Base-by-base conservation (phyloP, 1,140 invertebrate genomes). In the Glomeris maerens region DNA sequence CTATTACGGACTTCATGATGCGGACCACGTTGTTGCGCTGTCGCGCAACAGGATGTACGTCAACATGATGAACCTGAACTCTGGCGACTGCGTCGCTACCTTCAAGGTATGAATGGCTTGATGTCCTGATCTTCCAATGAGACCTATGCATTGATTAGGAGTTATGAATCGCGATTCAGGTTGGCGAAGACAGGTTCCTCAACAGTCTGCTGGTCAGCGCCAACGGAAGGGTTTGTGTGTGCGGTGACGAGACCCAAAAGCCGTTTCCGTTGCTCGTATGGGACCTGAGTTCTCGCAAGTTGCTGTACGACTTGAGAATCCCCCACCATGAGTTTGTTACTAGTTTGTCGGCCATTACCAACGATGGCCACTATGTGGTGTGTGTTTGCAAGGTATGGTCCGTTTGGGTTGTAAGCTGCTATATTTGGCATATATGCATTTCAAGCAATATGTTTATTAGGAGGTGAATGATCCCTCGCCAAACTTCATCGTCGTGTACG, bases 211-310 rank as follows among this genome's bases (percentile, higher is more conserved):
- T 90, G 22, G 84, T 89, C 31, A 86, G 83, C 39, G 83, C 82
- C 36, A 84, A 91, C 69, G 86, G 85, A 64, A 65, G 84, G 77
- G 77, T 88, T 26, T 73, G 88, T 50, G 86, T 90, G 4, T 91
- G 86, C 64, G 86, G 86, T 2, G 86, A 91, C 65, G 86, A 89
- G 69, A 88, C 84, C 1, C 85, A 89, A 66, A 89, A 89, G 65
- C 85, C 85, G 3, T 90, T 87, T 64, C 85, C 86, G 0, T 69
- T 91, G 52, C 74, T 91, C 10, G 85, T 88, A 4, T 91, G 86
- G 86, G 84, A 87, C 61, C 67, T 91, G 47, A 75, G 80, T 25
- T 83, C 83, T 21, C 71, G 83, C 20, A 89, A 89, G 65, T 66
- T 91, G 44, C 66, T 89, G 3, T 88, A 91, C 61, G 86, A 91